Percentiles rank a stretch among this genome's conserved stretches.
phyloP scores from a whole-genome alignment of 2,797 vertebrate species.

The Sarcophilus harrisii region DNA sequence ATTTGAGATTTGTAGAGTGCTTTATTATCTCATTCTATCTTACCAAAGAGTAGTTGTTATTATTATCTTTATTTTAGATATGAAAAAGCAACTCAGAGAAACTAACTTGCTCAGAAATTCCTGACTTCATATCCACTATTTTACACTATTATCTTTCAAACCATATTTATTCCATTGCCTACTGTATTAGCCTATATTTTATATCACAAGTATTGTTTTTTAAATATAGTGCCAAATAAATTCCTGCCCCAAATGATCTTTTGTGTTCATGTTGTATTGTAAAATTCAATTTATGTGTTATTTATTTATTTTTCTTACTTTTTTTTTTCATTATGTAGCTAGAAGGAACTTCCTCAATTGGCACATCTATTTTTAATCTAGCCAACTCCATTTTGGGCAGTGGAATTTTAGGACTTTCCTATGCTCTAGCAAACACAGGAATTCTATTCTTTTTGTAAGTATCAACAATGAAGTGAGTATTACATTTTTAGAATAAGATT shows the following conservation, averaged over 20 bases:
- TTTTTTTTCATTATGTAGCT: conserved; percentile 80
- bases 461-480: conserved; percentile 49
- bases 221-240: conserved; percentile 11
- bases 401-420: conserved; percentile 89
- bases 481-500: conserved; percentile 32
- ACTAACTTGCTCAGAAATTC: not conserved
- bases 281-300: conserved; percentile 22
- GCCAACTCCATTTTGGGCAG: conserved; percentile 91
- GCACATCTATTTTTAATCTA: conserved; percentile 89
- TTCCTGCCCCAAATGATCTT: conserved; percentile 16
- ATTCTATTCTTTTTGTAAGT: conserved; percentile 89
- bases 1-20: not conserved
- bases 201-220: not conserved
- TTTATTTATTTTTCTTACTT: not conserved
- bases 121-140: not conserved
- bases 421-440: conserved; percentile 89
- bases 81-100: not conserved
- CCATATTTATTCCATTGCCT: not conserved
- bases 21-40: not conserved
- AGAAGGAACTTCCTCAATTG: conserved; percentile 87
- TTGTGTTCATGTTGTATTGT: not conserved
- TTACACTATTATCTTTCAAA: not conserved
- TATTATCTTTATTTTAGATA: not conserved
- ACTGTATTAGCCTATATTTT: not conserved
- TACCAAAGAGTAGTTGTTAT: not conserved